Evolutionary conservation across 2,888 invertebrate species (phyloP).

Genomic region (Macroteleia sp.): DNA sequence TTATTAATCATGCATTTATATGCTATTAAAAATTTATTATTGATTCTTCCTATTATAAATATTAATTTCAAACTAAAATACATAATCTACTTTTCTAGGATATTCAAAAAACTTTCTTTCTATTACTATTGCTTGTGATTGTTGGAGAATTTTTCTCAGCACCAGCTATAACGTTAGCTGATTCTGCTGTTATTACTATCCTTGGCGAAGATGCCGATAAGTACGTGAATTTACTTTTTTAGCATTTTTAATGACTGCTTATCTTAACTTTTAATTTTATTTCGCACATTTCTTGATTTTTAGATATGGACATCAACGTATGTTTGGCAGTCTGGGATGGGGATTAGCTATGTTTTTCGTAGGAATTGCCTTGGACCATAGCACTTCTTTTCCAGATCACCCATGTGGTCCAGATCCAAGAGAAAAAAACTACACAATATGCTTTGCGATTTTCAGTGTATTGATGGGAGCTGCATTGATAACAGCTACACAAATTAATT

Average conservation of each 20-base stretch:
- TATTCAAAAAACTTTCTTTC: constrained; percentile 97
- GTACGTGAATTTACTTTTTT: constrained; percentile 68
- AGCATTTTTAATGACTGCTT: too few relatives aligned
- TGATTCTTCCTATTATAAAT: too few relatives aligned
- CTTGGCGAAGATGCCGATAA: constrained; percentile 94
- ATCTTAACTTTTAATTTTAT: constrained; percentile 6
- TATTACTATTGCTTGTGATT: constrained; percentile 94
- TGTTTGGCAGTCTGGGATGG: constrained; percentile 99
- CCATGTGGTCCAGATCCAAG: constrained; percentile 94
- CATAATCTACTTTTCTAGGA: constrained; percentile 85
- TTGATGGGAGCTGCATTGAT: constrained; percentile 97
- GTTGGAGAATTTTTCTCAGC: constrained; percentile 99
- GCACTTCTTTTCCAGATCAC: constrained; percentile 96
- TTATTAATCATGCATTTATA: too few relatives aligned
- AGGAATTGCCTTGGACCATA: constrained; percentile 97
- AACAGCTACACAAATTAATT: constrained; percentile 93
- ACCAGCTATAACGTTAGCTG: constrained; percentile 97
- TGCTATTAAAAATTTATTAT: too few relatives aligned
- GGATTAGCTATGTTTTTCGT: constrained; percentile 99
- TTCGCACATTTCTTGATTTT: neutral
- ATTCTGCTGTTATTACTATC: constrained; percentile 94
- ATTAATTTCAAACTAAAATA: too few relatives aligned
- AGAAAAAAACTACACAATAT: constrained; percentile 99
- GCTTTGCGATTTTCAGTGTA: constrained; percentile 98
- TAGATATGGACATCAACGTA: constrained; percentile 97